A percentile compares a stretch with the other conserved stretches of the same genome.
Evolutionary conservation across 1,140 invertebrate species (phyloP).

Genomic region (Pseudoatta argentina): DNA sequence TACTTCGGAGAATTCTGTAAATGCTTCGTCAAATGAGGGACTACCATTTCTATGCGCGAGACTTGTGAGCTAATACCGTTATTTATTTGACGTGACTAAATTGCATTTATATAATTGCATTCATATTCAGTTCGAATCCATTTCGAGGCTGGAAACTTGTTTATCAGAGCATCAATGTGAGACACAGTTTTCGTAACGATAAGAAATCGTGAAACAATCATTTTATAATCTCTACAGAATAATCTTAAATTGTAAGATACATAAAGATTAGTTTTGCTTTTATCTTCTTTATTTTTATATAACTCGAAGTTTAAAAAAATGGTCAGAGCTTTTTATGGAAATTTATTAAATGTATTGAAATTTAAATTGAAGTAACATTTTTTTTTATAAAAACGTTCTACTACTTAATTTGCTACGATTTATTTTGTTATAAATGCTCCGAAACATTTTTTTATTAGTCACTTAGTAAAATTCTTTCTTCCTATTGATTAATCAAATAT

Average conservation of each 20-base stretch:
- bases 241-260: conserved; percentile 5
- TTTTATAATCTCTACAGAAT: conserved; percentile 26
- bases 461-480: too few relatives aligned
- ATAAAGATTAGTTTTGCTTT: not conserved
- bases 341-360: not conserved
- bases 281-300: not conserved
- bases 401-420: too few relatives aligned
- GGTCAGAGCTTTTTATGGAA: not conserved
- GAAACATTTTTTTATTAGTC: too few relatives aligned
- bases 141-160: not conserved
- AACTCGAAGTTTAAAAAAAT: not conserved
- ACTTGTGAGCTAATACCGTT: conserved; percentile 30
- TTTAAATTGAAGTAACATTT: too few relatives aligned
- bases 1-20: conserved; percentile 47
- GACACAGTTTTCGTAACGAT: conserved; percentile 9
- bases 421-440: too few relatives aligned
- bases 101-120: conserved; percentile 48
- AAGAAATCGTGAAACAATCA: not conserved
- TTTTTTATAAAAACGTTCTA: too few relatives aligned
- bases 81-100: conserved; percentile 36
- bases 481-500: too few relatives aligned
- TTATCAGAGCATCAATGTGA: not conserved
- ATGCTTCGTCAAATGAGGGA: not conserved
- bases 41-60: not conserved
- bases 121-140: conserved; percentile 31